Evolutionary conservation across 1,140 invertebrate genomes (phyloP).

Genomic region (Probaryconus sp.): DNA sequence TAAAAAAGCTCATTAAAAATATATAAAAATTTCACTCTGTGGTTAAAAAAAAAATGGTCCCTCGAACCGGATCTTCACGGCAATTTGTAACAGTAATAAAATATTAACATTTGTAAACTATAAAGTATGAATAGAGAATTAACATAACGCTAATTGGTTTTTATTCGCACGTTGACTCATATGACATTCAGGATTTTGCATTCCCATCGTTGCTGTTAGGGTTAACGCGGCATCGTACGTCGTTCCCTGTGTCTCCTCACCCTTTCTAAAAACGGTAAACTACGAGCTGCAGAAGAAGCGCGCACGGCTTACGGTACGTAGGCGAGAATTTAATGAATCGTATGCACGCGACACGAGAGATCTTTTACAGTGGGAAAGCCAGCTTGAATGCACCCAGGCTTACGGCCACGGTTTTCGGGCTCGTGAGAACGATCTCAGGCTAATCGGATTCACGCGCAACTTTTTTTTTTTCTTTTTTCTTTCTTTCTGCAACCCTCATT

Average conservation of each 20-base stretch:
- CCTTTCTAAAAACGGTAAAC: conserved; percentile 62
- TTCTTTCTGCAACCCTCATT: conserved; percentile 47
- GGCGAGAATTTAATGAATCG: conserved; percentile 62
- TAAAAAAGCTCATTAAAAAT: too few relatives aligned
- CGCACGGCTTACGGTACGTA: conserved; percentile 55
- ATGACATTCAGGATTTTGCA: conserved; percentile 21
- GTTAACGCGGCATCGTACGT: conserved; percentile 23
- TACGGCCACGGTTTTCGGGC: conserved; percentile 42
- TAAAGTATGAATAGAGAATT: too few relatives aligned
- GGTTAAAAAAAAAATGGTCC: too few relatives aligned
- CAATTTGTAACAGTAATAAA: too few relatives aligned
- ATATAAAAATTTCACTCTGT: too few relatives aligned
- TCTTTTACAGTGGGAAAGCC: conserved; percentile 47
- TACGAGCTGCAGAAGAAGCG: conserved; percentile 57
- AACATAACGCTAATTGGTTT: too few relatives aligned
- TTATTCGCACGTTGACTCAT: too few relatives aligned
- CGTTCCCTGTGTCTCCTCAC: conserved; percentile 41
- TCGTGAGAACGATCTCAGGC: conserved; percentile 59
- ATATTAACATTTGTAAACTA: too few relatives aligned
- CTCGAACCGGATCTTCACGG: too few relatives aligned
- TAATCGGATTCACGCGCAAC: conserved; percentile 37
- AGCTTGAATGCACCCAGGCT: conserved; percentile 37
- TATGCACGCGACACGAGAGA: conserved; percentile 53
- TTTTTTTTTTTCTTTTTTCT: too few relatives aligned
- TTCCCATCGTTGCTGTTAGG: conserved; percentile 9